phyloP scores from a whole-genome alignment of 2,113 vertebrate genomes.

The Corythornis vintsioides region DNA sequence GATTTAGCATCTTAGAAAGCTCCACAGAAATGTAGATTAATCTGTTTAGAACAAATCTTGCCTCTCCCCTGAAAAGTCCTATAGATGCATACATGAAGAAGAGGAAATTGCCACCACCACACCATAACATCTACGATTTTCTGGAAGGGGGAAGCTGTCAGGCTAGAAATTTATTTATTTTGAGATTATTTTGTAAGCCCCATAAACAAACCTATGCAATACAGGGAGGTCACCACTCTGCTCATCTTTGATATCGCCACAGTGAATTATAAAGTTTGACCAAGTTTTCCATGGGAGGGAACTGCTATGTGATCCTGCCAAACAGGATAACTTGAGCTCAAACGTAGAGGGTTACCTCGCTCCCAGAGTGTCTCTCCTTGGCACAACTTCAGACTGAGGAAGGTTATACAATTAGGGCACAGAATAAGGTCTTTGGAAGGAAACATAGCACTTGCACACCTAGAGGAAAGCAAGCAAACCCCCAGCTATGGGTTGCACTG shows the following conservation, averaged over 20 bases:
- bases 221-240: neutral
- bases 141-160: conserved; percentile 1
- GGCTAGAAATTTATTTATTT: neutral
- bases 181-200: neutral
- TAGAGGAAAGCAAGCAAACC: neutral
- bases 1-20: conserved; percentile 23
- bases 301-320: neutral
- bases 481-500: fast-evolving
- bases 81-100: neutral
- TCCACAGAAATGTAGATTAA: conserved; percentile 34
- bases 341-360: neutral
- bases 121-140: neutral
- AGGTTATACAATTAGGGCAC: neutral
- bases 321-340: neutral
- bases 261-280: neutral
- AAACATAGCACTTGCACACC: neutral
- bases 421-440: neutral
- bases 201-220: neutral
- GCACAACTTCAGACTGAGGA: neutral
- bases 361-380: neutral
- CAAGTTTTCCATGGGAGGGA: neutral
- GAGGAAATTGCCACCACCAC: neutral
- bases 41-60: neutral
- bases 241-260: neutral
- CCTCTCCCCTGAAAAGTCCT: neutral